These are phyloP conservation scores for Neotragus pygmaeus DNA, from an alignment of 2,113 vertebrate species.

Conservation along the genomic window DNA sequence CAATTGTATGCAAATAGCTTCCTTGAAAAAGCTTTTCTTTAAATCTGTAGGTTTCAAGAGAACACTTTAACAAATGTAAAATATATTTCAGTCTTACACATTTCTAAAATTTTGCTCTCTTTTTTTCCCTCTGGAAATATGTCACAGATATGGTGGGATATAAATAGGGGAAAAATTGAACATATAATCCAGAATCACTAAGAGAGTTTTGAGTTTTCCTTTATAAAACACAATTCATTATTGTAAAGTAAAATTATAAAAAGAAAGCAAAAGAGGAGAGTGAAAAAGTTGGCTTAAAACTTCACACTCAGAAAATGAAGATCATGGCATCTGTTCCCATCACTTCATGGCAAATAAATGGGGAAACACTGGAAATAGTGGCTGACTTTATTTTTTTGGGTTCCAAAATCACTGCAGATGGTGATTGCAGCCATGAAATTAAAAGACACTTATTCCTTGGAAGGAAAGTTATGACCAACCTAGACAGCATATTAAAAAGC, in stretches of 20 bases:
- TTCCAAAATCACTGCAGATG: too few species aligned
- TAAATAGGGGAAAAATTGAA: not conserved
- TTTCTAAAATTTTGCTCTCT: not conserved
- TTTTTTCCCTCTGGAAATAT: not conserved
- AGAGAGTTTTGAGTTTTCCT: not conserved
- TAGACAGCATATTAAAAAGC: too few species aligned
- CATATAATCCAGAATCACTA: not conserved
- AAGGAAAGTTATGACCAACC: too few species aligned
- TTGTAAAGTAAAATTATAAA: too few species aligned
- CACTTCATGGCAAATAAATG: too few species aligned
- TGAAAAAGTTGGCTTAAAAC: too few species aligned
- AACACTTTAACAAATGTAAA: conserved; percentile 7
- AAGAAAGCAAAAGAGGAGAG: too few species aligned
- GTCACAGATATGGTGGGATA: not conserved
- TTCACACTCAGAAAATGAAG: too few species aligned
- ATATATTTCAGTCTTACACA: not conserved
- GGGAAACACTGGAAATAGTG: too few species aligned
- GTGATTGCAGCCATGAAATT: too few species aligned
- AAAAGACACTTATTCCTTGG: too few species aligned
- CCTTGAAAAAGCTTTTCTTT: not conserved
- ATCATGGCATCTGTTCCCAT: too few species aligned
- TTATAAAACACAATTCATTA: not conserved
- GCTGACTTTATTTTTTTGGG: fast-evolving
- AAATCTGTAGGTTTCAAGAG: not conserved
- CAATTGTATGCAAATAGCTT: not conserved